A percentile compares a stretch with the other conserved stretches of the same genome.
Evolutionary conservation across 2,797 vertebrate species (phyloP).

Genomic region (Trachurus trachurus): DNA sequence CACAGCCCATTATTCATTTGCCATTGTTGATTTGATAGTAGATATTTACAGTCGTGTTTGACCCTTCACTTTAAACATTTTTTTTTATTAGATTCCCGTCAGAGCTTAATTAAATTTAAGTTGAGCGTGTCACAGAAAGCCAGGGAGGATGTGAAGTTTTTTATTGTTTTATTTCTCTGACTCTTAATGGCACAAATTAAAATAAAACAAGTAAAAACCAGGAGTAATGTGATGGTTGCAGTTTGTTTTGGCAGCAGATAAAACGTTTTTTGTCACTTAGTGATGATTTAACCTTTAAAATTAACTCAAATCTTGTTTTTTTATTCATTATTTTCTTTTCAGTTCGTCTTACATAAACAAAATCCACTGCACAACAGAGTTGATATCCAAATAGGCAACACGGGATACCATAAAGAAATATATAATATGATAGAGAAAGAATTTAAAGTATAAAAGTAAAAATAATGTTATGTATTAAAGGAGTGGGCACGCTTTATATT

Average conservation of each 20-base stretch:
- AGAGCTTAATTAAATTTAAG: neutral
- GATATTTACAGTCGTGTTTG: neutral
- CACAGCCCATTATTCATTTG: neutral
- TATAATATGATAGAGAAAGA: too few relatives aligned
- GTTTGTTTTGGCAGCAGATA: neutral
- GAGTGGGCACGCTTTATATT: too few relatives aligned
- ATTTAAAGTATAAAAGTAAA: too few relatives aligned
- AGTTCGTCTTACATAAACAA: too few relatives aligned
- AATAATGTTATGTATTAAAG: too few relatives aligned
- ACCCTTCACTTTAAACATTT: neutral
- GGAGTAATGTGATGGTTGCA: neutral
- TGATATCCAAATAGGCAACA: too few relatives aligned
- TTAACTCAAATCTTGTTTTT: too few relatives aligned
- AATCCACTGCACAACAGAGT: too few relatives aligned
- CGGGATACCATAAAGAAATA: too few relatives aligned
- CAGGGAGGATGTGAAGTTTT: neutral
- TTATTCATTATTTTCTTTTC: too few relatives aligned
- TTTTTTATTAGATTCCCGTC: neutral
- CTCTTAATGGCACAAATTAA: neutral
- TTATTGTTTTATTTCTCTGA: neutral
- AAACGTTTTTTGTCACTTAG: neutral
- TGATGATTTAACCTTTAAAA: neutral
- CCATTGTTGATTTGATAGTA: neutral
- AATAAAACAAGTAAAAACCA: neutral
- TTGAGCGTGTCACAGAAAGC: neutral